A percentile compares a stretch with the other conserved stretches of the same genome.
phyloP scores from a whole-genome alignment of 2,797 vertebrate species.

The Novumbra hubbsi region DNA sequence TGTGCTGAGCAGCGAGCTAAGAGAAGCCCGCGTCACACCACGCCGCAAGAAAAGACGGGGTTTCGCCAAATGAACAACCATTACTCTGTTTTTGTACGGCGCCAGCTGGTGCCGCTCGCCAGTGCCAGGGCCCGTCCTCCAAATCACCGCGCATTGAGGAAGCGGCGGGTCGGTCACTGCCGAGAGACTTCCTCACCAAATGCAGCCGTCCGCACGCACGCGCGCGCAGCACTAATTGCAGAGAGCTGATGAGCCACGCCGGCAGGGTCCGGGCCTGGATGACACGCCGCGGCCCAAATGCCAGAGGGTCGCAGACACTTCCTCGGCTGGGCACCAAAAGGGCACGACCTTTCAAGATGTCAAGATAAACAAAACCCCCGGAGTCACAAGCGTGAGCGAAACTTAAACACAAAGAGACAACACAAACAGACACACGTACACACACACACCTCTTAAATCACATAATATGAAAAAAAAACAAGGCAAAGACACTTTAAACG shows the following conservation, averaged over 20 bases:
- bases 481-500: not conserved
- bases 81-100: not conserved
- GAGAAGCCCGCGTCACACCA: not conserved
- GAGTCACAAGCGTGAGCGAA: not conserved
- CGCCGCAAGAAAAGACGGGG: not conserved
- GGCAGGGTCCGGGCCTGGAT: not conserved
- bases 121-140: not conserved
- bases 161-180: not conserved
- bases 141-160: not conserved
- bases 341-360: constrained; percentile 26
- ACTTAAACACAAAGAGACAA: not conserved
- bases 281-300: not conserved
- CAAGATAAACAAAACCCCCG: not conserved
- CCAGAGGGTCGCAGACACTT: constrained; percentile 2
- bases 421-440: not conserved
- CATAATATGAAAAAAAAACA: not conserved
- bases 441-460: not conserved
- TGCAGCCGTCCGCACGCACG: not conserved
- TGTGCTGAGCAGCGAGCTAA: not conserved
- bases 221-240: not conserved
- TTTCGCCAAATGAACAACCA: not conserved
- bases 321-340: constrained; percentile 23
- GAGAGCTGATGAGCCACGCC: not conserved
- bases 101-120: not conserved
- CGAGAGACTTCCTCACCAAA: not conserved